phyloP scores from a whole-genome alignment of 2,797 vertebrate species.

The Meriones psammophilus region DNA sequence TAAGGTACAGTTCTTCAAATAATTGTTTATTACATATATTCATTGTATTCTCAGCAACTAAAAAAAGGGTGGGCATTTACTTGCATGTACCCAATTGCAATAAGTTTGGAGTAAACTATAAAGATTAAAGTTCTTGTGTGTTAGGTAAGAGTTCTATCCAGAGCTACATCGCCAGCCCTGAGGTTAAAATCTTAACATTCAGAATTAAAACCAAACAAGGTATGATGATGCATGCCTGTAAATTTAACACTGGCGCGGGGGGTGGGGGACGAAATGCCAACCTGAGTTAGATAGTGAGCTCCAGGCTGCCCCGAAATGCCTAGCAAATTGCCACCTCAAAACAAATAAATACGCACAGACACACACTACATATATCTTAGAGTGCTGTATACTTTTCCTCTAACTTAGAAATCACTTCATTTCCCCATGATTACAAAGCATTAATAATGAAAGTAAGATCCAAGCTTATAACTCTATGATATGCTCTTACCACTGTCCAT shows the following conservation, averaged over 20 bases:
- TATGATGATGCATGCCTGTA: too few species aligned
- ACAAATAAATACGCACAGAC: not conserved
- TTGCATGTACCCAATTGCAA: not conserved
- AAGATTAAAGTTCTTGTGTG: not conserved
- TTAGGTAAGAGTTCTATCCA: not conserved
- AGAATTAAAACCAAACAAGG: constrained; percentile 32
- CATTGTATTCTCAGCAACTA: not conserved
- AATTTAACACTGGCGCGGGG: not conserved
- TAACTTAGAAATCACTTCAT: not conserved
- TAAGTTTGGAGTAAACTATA: not conserved
- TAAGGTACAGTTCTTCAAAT: not conserved
- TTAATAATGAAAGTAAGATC: constrained; percentile 6
- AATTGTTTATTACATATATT: not conserved
- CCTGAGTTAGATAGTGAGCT: not conserved
- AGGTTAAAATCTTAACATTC: not conserved
- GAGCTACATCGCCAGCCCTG: not conserved
- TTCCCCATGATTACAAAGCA: not conserved
- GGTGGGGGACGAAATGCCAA: not conserved
- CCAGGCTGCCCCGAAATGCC: not conserved
- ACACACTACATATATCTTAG: not conserved
- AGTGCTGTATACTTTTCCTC: not conserved
- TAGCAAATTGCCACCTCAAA: not conserved
- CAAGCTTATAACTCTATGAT: not conserved
- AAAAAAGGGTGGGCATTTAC: not conserved
- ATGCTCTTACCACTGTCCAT: not conserved